Conservation (phyloP, 37 sponge, comb jelly and placozoan genomes). For the Ianthella basta region DNA sequence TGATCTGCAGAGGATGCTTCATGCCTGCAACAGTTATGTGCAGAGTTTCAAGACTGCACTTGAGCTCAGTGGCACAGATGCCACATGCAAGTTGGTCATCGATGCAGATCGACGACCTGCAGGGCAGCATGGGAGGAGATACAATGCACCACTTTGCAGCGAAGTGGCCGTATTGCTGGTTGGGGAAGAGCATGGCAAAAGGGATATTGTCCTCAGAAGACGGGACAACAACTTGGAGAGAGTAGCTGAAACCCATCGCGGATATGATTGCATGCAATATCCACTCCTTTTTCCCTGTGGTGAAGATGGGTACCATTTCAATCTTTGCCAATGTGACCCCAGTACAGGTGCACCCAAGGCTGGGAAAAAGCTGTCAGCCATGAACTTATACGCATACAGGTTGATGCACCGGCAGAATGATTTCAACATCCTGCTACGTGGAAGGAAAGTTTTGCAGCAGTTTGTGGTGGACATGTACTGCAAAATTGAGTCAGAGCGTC, state of each 20-base stretch:
- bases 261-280: slow-evolving; percentile 43
- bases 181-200: slow-evolving; percentile 43
- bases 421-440: not conserved
- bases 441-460: slow-evolving; percentile 59
- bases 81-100: slow-evolving; percentile 33
- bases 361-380: slow-evolving; percentile 45
- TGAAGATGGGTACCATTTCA: slow-evolving; percentile 42
- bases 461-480: slow-evolving; percentile 61
- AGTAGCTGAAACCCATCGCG: slow-evolving; percentile 43
- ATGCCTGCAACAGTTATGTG: not conserved
- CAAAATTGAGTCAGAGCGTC: slow-evolving; percentile 69
- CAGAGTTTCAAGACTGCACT: slow-evolving; percentile 16
- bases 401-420: slow-evolving; percentile 42
- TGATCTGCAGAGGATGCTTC: not conserved
- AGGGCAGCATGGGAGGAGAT: slow-evolving; percentile 41
- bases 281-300: slow-evolving; percentile 37
- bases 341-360: not conserved
- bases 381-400: slow-evolving; percentile 42
- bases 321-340: slow-evolving; percentile 33
- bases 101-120: slow-evolving; percentile 33
- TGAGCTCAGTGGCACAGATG: slow-evolving; percentile 9
- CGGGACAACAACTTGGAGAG: slow-evolving; percentile 20
- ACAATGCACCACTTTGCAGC: slow-evolving; percentile 44
- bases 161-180: slow-evolving; percentile 40
- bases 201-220: slow-evolving; percentile 38